Evolutionary conservation across 2,113 vertebrate species (phyloP).

Genomic region (Athene noctua): DNA sequence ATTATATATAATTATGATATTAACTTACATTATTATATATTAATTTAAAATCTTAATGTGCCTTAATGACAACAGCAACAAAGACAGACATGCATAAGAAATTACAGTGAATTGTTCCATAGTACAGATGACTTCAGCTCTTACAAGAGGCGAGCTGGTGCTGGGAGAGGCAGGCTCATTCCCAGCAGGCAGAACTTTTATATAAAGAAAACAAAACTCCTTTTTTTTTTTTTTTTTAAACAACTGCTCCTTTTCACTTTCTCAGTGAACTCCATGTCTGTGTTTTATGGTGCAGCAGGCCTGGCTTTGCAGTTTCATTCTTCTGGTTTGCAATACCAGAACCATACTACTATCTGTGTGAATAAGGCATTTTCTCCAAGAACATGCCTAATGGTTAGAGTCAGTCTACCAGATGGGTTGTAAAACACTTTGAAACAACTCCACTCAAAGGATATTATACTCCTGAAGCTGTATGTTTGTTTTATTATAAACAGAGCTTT

Average conservation of each 20-base stretch:
- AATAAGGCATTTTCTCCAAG: conserved; percentile 61
- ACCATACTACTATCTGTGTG: conserved; percentile 57
- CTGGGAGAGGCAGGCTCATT: not conserved
- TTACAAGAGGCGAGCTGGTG: not conserved
- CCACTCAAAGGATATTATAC: conserved; percentile 37
- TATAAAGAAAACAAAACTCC: conserved; percentile 3
- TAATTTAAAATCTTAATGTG: not conserved
- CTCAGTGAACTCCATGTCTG: conserved; percentile 14
- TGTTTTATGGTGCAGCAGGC: conserved; percentile 62
- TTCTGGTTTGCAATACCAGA: conserved; percentile 50
- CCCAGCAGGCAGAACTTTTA: conserved; percentile 24
- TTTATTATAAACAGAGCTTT: conserved; percentile 60
- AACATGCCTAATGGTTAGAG: conserved; percentile 41
- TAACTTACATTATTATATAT: not conserved
- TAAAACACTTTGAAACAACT: conserved; percentile 73
- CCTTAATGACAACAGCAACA: not conserved
- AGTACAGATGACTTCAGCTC: not conserved
- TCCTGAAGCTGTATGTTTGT: conserved; percentile 43
- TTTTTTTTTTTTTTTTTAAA: not conserved
- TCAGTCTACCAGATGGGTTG: conserved; percentile 72
- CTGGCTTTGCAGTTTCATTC: conserved; percentile 10
- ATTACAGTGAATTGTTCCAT: not conserved
- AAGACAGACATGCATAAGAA: not conserved
- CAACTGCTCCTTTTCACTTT: conserved; percentile 42
- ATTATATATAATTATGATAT: not conserved